Percentiles rank a stretch among this genome's conserved stretches.
These are phyloP conservation scores for Eupithecia pulchellata DNA, from an alignment of 2,888 invertebrate genomes.

Conservation along the genomic window DNA sequence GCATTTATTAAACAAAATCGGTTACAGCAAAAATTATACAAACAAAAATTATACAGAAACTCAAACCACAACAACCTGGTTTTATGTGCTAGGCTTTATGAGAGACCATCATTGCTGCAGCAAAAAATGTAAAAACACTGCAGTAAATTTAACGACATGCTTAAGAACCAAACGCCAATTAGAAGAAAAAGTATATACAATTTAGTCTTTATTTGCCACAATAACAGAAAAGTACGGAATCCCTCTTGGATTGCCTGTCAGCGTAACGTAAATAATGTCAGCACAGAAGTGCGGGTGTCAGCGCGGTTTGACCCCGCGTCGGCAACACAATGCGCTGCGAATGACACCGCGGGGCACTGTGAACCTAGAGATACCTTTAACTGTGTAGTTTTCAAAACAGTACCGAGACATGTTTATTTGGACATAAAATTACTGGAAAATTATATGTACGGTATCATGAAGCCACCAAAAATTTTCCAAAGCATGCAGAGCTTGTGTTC, in stretches of 20 bases:
- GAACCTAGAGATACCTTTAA: background rate
- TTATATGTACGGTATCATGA: background rate
- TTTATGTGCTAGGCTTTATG: background rate
- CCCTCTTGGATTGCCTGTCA: background rate
- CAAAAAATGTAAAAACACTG: background rate
- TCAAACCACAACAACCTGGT: background rate
- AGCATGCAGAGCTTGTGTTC: background rate
- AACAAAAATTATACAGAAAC: too few species aligned
- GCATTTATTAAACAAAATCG: too few species aligned
- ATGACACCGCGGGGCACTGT: background rate
- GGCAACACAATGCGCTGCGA: background rate
- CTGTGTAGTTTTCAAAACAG: background rate
- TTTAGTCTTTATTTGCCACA: background rate
- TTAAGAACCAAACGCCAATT: background rate
- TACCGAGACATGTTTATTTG: background rate
- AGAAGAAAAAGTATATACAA: background rate
- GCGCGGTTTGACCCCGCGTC: constrained; percentile 15
- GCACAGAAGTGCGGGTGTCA: background rate
- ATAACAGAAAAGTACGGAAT: background rate
- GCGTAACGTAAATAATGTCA: constrained; percentile 10
- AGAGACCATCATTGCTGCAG: background rate
- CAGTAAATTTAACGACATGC: too few species aligned
- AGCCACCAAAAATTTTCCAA: background rate
- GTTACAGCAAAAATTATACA: too few species aligned
- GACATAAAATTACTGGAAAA: background rate